phyloP scores from a whole-genome alignment of 1,140 invertebrate species.

The Brachystomella parvula region DNA sequence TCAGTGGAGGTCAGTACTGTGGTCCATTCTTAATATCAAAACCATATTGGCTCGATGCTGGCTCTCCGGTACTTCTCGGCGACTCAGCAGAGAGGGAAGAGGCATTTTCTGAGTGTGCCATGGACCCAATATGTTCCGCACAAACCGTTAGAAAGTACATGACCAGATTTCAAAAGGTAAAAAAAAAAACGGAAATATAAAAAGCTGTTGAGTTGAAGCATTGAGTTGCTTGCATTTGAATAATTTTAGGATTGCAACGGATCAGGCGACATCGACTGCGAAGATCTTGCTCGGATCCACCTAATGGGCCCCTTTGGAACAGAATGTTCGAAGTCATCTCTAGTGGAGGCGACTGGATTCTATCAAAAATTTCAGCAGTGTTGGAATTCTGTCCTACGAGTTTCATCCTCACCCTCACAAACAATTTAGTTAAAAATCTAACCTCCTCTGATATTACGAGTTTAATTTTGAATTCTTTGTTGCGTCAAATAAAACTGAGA shows the following conservation, averaged over 20 bases:
- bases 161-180: conserved; percentile 33
- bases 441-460: too few species aligned
- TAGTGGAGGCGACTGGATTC: conserved; percentile 24
- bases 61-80: conserved; percentile 24
- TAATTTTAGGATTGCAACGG: conserved; percentile 31
- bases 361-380: conserved; percentile 32
- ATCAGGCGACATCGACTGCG: conserved; percentile 31
- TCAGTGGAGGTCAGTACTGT: conserved; percentile 30
- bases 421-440: too few species aligned
- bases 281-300: conserved; percentile 35
- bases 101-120: conserved; percentile 35
- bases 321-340: conserved; percentile 13
- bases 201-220: neutral
- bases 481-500: too few species aligned
- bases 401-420: conserved; percentile 16
- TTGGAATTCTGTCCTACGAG: conserved; percentile 27
- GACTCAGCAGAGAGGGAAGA: conserved; percentile 28
- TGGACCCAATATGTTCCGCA: conserved; percentile 35
- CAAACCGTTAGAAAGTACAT: conserved; percentile 36
- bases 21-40: conserved; percentile 35
- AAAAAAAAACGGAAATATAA: neutral
- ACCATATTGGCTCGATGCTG: conserved; percentile 35
- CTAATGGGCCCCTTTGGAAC: conserved; percentile 31
- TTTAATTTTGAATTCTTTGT: too few species aligned
- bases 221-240: conserved; percentile 8